These are phyloP conservation scores for Sarcophilus harrisii DNA, from an alignment of 2,797 vertebrate genomes.

Conservation along the genomic window DNA sequence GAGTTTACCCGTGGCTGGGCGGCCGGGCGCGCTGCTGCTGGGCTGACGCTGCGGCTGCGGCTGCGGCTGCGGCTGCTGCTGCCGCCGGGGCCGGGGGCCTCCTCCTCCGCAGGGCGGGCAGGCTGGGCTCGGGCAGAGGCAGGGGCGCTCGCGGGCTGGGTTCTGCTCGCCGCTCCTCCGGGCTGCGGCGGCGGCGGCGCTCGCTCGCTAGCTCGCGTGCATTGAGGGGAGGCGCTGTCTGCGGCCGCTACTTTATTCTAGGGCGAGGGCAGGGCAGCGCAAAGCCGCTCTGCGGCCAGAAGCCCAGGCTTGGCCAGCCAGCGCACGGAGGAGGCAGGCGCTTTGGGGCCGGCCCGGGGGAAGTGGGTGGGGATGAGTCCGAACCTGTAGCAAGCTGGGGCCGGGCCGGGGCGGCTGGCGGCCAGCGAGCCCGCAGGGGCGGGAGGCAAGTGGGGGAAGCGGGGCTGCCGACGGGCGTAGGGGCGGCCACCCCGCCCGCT, in stretches of 20 bases:
- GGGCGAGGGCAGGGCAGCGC: not conserved
- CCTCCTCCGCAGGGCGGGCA: slow-evolving; percentile 65
- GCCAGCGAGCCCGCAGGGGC: not conserved
- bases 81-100: slow-evolving; percentile 48
- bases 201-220: not conserved
- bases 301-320: not conserved
- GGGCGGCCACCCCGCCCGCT: not conserved
- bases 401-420: slow-evolving; percentile 55
- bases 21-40: not conserved
- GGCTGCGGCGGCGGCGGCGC: not conserved
- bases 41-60: not conserved
- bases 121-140: not conserved
- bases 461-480: not conserved
- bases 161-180: slow-evolving; percentile 26
- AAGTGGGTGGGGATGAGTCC: slow-evolving; percentile 71
- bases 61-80: slow-evolving; percentile 29
- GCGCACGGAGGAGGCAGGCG: not conserved
- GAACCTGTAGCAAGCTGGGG: slow-evolving; percentile 15
- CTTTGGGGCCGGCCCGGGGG: slow-evolving; percentile 55
- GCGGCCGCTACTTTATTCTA: slow-evolving; percentile 2
- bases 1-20: slow-evolving; percentile 59
- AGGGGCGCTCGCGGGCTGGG: slow-evolving; percentile 71
- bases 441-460: not conserved
- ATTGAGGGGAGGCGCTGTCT: slow-evolving; percentile 31
- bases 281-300: not conserved